phyloP scores from a whole-genome alignment of 2,113 vertebrate genomes.

The Eclectus roratus region DNA sequence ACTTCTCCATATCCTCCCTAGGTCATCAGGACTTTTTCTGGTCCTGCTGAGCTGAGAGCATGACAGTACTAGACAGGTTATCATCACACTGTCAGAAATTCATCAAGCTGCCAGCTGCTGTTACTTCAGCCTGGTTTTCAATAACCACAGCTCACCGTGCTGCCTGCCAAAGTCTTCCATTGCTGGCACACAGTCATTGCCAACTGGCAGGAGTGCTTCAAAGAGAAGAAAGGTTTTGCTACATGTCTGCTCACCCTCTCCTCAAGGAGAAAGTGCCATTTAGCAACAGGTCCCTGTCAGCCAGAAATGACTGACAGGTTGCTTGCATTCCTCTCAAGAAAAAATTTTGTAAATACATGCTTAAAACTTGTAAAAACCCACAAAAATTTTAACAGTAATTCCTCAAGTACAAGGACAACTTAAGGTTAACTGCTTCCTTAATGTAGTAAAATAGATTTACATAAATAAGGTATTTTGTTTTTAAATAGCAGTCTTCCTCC shows the following conservation, averaged over 20 bases:
- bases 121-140: slow-evolving; percentile 11
- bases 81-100: slow-evolving; percentile 10
- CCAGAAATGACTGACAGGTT: background rate
- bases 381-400: background rate
- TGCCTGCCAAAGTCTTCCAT: background rate
- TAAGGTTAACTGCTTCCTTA: slow-evolving; percentile 17
- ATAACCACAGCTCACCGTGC: background rate
- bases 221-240: background rate
- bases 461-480: background rate
- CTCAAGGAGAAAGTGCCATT: background rate
- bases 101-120: slow-evolving; percentile 25
- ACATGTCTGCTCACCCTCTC: background rate
- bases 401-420: background rate
- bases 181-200: background rate
- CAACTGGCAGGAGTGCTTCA: background rate
- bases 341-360: background rate
- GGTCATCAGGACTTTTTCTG: background rate
- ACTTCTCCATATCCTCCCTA: background rate
- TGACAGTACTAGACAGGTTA: slow-evolving; percentile 19
- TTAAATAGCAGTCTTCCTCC: background rate
- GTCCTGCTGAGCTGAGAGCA: background rate
- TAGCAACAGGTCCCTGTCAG: background rate
- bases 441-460: background rate
- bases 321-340: background rate
- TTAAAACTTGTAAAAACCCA: background rate